These are phyloP conservation scores for Argopecten irradians DNA, from an alignment of 1,140 invertebrate species.

Conservation along the genomic window DNA sequence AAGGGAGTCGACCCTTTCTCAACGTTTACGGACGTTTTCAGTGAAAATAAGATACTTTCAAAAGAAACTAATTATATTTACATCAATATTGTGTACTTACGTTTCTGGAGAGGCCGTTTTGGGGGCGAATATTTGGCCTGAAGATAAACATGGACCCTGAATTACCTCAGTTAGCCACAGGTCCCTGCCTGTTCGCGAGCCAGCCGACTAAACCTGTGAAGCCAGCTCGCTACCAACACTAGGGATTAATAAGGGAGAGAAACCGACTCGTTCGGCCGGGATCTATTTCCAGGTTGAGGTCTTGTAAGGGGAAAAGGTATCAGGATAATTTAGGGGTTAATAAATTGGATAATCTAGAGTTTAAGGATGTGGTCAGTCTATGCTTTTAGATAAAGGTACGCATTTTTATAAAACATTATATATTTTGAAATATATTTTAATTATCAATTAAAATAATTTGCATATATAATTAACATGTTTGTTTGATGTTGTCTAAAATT, in stretches of 20 bases:
- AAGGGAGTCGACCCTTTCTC: slow-evolving; percentile 24
- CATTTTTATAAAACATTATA: no score
- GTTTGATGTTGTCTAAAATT: no score
- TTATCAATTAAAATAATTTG: no score
- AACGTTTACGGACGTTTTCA: background rate
- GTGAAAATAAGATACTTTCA: background rate
- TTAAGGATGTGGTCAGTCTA: background rate
- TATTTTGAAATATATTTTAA: no score
- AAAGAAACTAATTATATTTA: background rate
- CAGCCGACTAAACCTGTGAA: background rate
- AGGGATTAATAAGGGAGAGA: slow-evolving; percentile 8
- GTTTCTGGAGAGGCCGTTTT: background rate
- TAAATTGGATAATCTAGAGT: background rate
- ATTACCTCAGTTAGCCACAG: background rate
- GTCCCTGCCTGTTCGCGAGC: slow-evolving; percentile 4
- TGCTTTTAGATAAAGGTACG: no score
- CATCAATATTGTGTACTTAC: background rate
- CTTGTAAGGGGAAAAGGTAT: background rate
- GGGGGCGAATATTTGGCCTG: background rate
- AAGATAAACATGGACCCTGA: background rate
- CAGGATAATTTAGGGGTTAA: background rate
- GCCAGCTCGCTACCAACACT: background rate
- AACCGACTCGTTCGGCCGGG: background rate
- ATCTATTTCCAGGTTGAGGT: background rate
- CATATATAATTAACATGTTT: no score